Evolutionary conservation across 2,797 vertebrate species (phyloP), one percentile per base, ranked within the genome.

Genomic region (Uromys caudimaculatus): DNA sequence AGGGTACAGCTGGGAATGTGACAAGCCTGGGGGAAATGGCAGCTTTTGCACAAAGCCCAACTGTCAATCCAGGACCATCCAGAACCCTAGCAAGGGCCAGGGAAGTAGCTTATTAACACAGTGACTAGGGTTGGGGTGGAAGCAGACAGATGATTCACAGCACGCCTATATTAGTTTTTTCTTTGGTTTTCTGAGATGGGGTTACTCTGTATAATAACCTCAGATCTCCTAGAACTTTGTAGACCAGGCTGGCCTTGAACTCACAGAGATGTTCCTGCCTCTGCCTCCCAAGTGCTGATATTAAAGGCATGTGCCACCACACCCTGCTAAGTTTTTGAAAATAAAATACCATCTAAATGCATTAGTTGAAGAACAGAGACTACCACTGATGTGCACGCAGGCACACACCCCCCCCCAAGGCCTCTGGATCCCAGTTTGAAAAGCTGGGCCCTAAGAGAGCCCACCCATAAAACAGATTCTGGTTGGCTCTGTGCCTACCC

Each of bases 321-420:
- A 27, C n/a, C n/a, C 54, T n/a, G 78, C 54, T 41, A 29, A 41
- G 1, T 41, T 82, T 41, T 60, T 8, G 7, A 58, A 82, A 82
- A 29, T 60, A 94, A 94, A 94, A 54, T 27, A 89, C 21, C 71
- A 77, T 2, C 52, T 88, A 97, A 93, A 89, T 47, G 67, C 71
- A 77, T 16, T 24, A 71, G 41, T 44, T 77, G 29, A 92, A 94
- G 41, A 71, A n/a, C 10, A 76, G 10, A 62, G n/a, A 73, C 41
- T 6, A 47, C n/a, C n/a, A n/a, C n/a, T n/a, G n/a, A n/a, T n/a
- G n/a, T n/a, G n/a, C n/a, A n/a, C n/a, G n/a, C n/a, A n/a, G n/a
- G n/a, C n/a, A n/a, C n/a, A n/a, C n/a, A n/a, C n/a, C n/a, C n/a
- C n/a, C n/a, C n/a, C n/a, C n/a, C 21, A 41, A 56, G 32, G 52